Conservation (phyloP, 2,888 invertebrate species). For the Pristionchus maxplancki region DNA sequence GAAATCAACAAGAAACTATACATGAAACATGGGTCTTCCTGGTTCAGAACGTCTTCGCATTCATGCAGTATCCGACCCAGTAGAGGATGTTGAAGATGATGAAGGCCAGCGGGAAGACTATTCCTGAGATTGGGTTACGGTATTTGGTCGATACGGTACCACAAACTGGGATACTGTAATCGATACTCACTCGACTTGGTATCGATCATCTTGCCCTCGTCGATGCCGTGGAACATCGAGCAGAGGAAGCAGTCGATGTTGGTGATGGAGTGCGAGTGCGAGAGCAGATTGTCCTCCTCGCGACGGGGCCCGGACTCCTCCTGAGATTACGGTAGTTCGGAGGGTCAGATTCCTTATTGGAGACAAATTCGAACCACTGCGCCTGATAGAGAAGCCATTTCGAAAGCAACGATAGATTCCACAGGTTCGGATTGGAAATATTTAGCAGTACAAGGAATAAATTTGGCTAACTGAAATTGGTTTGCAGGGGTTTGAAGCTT, state of each 20-base stretch:
- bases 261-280: neutral
- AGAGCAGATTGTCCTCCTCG: neutral
- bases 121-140: slow-evolving; percentile 42
- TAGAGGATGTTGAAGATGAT: slow-evolving; percentile 47
- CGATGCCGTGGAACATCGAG: slow-evolving; percentile 28
- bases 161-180: no score
- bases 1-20: neutral
- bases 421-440: no score
- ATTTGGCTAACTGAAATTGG: neutral
- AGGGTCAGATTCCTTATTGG: no score
- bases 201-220: slow-evolving; percentile 46
- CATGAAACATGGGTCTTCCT: neutral
- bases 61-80: slow-evolving; percentile 37
- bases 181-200: slow-evolving; percentile 34
- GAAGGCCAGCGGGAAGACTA: slow-evolving; percentile 39
- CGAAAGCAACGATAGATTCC: no score
- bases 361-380: no score
- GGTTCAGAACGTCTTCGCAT: neutral
- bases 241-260: slow-evolving; percentile 17
- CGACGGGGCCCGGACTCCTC: neutral
- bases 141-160: no score
- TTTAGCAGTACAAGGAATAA: no score
- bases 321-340: neutral
- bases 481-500: neutral
- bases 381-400: no score